Base-by-base conservation (phyloP, 1,140 invertebrate species). In the Heliconius congener region DNA sequence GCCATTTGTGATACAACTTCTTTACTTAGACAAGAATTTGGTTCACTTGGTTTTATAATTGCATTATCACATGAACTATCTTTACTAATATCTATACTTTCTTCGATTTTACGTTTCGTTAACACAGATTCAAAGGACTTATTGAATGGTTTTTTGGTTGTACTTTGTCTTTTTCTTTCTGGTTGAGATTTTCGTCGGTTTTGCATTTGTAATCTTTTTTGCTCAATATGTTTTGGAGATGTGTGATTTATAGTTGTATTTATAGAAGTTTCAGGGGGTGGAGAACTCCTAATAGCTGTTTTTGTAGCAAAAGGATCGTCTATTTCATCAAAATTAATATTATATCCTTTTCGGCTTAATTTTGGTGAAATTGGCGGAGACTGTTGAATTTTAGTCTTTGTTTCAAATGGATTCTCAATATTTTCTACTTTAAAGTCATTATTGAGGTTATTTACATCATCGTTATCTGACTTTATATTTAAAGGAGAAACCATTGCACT, bases 261-360 rank as follows among this genome's bases (percentile, higher is more conserved):
- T 30, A 27, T 66, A 66, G 60, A 66, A 52, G 79, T 78, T 52
- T 84, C 81, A 39, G 82, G 81, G 71, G 89, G 75, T 23, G 91
- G 91, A 23, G 92, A 92, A 72, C 84, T 74, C 78, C 88, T 87
- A 23, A 91, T 91, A 79, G 88, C 91, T 27, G 85, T 88, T 85
- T 93, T 94, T 9, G 91, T 91, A 9, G 91, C 89, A 87, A 94
- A 94, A 34, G 92, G 92, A 81, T 94, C 85, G 52, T 91, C 88
- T 46, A 93, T 89, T 46, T 91, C 88, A 80, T 93, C 92, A 82
- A 94, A 94, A 81, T 93, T 90, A 60, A 92, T 89, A 77, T 91
- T 91, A 81, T 93, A 94, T 27, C 89, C 90, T 83, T 91, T 93
- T 57, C 86, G 88, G 74, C 73, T 75, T 57, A 88, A 85, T 80